Evolutionary conservation across 1,140 invertebrate species (phyloP).

Genomic region (Glossosoma conforme): DNA sequence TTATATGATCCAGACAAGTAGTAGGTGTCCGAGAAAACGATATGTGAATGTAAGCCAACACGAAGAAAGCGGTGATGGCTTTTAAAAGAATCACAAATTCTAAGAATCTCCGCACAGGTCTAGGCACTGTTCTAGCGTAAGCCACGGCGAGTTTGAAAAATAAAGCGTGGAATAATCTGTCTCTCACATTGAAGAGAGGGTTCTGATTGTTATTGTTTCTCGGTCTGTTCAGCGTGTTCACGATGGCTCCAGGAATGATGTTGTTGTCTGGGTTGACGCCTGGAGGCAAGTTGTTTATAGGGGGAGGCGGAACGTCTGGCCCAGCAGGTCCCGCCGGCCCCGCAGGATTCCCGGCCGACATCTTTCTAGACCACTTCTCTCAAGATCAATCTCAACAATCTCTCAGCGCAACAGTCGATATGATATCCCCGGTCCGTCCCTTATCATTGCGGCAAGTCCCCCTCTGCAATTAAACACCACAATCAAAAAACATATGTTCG

Average conservation of each 20-base stretch:
- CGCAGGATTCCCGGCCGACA: slow-evolving; percentile 33
- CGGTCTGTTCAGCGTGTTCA: slow-evolving; percentile 49
- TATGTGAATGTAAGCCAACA: slow-evolving; percentile 92
- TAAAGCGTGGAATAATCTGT: slow-evolving; percentile 91
- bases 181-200: slow-evolving; percentile 77
- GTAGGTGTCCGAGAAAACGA: slow-evolving; percentile 89
- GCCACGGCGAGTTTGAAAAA: slow-evolving; percentile 87
- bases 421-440: not conserved
- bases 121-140: slow-evolving; percentile 86
- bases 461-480: slow-evolving; percentile 6
- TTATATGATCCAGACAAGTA: slow-evolving; percentile 87
- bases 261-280: slow-evolving; percentile 52
- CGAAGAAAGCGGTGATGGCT: slow-evolving; percentile 84
- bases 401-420: slow-evolving; percentile 9
- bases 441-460: slow-evolving; percentile 5
- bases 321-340: slow-evolving; percentile 34
- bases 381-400: not conserved
- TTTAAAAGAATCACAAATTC: slow-evolving; percentile 89
- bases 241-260: slow-evolving; percentile 44
- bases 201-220: slow-evolving; percentile 61
- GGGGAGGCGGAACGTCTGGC: slow-evolving; percentile 5
- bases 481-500: not conserved
- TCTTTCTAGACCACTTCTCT: slow-evolving; percentile 5
- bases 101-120: slow-evolving; percentile 76
- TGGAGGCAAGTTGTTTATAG: slow-evolving; percentile 43